Evolutionary conservation across 2,113 vertebrate genomes (phyloP).

Genomic region (Atractosteus spatula): DNA sequence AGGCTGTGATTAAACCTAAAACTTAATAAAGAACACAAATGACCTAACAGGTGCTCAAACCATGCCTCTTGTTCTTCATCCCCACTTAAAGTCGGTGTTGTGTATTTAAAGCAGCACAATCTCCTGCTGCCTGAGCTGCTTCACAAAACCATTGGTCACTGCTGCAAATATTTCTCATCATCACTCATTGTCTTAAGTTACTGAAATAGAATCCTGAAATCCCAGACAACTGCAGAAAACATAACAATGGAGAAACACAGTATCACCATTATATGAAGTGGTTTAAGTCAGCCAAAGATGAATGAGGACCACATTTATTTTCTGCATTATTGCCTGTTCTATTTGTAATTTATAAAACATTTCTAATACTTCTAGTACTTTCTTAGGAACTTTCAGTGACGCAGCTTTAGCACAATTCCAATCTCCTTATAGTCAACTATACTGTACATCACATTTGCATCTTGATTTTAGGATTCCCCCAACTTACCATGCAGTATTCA

Average conservation of each 20-base stretch:
- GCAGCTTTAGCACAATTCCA: too few relatives aligned
- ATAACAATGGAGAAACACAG: not conserved
- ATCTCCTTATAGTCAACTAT: too few relatives aligned
- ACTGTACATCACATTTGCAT: too few relatives aligned
- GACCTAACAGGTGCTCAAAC: slow-evolving; percentile 65
- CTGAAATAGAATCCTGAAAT: slow-evolving; percentile 36
- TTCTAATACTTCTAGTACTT: too few relatives aligned
- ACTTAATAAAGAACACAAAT: slow-evolving; percentile 44
- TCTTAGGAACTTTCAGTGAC: too few relatives aligned
- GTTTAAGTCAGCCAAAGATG: too few relatives aligned
- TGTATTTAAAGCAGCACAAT: slow-evolving; percentile 57
- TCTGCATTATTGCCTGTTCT: too few relatives aligned
- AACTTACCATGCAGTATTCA: too few relatives aligned
- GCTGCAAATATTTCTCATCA: slow-evolving; percentile 25
- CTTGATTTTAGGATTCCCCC: too few relatives aligned
- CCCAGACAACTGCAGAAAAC: not conserved
- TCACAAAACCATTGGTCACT: slow-evolving; percentile 23
- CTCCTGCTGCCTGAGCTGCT: slow-evolving; percentile 31
- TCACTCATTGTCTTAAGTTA: slow-evolving; percentile 8
- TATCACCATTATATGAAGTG: too few relatives aligned
- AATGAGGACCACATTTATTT: not conserved
- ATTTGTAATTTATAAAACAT: too few relatives aligned
- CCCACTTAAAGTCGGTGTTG: slow-evolving; percentile 18
- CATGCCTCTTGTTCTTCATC: slow-evolving; percentile 41
- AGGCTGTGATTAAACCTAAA: slow-evolving; percentile 62